Evolutionary conservation across 2,113 vertebrate genomes (phyloP), one percentile per base, ranked within the genome.

Genomic region (Mus pahari): DNA sequence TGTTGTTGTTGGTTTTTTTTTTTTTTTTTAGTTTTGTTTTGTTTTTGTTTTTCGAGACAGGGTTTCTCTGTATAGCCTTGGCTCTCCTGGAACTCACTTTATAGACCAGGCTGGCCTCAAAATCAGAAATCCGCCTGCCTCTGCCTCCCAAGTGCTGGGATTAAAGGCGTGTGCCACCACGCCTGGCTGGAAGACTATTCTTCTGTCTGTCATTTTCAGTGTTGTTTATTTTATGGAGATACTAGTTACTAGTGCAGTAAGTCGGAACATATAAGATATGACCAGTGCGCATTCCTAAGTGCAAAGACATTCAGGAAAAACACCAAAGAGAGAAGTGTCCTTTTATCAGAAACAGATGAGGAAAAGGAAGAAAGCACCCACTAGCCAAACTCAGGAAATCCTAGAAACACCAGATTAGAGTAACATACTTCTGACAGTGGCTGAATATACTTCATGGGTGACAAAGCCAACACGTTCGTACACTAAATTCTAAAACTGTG

Each of bases 361-460:
- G 45, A 45, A 86, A 86, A 87, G 36, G 13, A 89, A 86, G 31
- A 70, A 97, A 87, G 50, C 86, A 39, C 22, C 0, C 55, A 24
- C 42, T 82, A 94, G 28, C 7, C 6, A 66, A 84, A 86, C 22
- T 48, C 62, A 92, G 64, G 81, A 5, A 75, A 4, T 60, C 36
- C 73, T 78, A 91, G 42, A 89, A 90, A 78, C 82, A 19, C 5
- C 36, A 53, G 73, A 13, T n/a, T 53, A 90, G 19, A 81, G 8
- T 84, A 77, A 71, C 22, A 79, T 89, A 87, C 48, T 87, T 90
- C 36, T 92, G 39, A 75, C 62, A 88, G 92, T 83, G 9, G 91
- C 90, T 79, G 48, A 73, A 36, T 68, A 26, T 77, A 50, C 55
- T 48, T 66, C 70, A 58, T n/a, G 71, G 33, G 2, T 91, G 81